Evolutionary conservation across 2,113 vertebrate species (phyloP).

Genomic region (Catharus fuscescens): DNA sequence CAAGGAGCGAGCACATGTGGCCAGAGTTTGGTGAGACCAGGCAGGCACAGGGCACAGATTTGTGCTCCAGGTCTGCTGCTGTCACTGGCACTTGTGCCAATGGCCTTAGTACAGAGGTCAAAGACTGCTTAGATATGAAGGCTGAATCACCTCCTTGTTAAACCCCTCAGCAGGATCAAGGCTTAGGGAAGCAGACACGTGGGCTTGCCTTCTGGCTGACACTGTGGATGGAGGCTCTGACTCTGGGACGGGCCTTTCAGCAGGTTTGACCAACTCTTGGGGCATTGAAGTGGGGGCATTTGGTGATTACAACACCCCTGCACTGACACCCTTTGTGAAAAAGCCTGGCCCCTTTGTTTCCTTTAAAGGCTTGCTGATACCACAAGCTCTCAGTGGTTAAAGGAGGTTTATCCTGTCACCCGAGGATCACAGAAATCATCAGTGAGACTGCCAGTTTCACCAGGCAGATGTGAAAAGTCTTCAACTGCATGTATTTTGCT

Average conservation of each 20-base stretch:
- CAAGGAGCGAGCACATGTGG: background rate
- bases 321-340: background rate
- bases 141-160: conserved; percentile 54
- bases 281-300: background rate
- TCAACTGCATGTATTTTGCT: background rate
- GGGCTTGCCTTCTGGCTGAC: conserved; percentile 32
- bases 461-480: background rate
- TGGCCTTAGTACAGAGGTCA: conserved; percentile 54
- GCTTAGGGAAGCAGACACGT: conserved; percentile 48
- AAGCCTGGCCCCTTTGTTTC: background rate
- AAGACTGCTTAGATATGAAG: conserved; percentile 56
- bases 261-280: fast-evolving
- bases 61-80: background rate
- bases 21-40: fast-evolving
- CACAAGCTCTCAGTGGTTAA: background rate
- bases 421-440: background rate
- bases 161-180: conserved; percentile 60
- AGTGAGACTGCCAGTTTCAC: background rate
- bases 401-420: background rate
- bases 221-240: background rate
- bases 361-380: background rate
- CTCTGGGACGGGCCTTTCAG: background rate
- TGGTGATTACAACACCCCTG: background rate
- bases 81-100: fast-evolving
- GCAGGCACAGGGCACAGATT: background rate